A percentile compares a stretch with the other conserved stretches of the same genome.
Conservation (phyloP, 2,113 vertebrate species). For the Nerophis lumbriciformis region DNA sequence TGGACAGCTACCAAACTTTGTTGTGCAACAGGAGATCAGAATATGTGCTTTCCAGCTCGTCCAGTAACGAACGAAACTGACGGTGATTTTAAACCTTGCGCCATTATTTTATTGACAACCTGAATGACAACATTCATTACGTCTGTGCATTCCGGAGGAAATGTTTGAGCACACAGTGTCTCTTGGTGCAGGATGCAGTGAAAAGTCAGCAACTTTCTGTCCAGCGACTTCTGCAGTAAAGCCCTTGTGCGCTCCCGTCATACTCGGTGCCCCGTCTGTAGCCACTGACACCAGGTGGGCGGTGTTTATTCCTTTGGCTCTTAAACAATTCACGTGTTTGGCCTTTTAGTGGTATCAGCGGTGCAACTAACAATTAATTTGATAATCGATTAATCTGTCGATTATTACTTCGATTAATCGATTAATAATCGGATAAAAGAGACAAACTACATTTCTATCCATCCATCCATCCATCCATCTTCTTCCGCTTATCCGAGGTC, state of each 20-base stretch:
- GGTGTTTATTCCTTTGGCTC: slow-evolving; percentile 13
- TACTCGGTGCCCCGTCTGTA: slow-evolving; percentile 33
- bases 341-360: slow-evolving; percentile 7
- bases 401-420: no score
- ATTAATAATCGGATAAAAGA: no score
- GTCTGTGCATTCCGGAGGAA: slow-evolving; percentile 8
- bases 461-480: no score
- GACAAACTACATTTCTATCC: no score
- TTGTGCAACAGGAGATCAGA: no score
- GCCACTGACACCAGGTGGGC: slow-evolving; percentile 6
- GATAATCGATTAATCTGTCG: no score
- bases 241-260: slow-evolving; percentile 31
- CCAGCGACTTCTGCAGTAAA: slow-evolving; percentile 28
- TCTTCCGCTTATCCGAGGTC: no score
- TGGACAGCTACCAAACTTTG: no score
- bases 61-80: neutral
- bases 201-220: slow-evolving; percentile 27
- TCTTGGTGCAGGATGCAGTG: slow-evolving; percentile 33
- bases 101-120: slow-evolving; percentile 16
- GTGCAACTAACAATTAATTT: no score
- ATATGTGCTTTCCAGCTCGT: no score
- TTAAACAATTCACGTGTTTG: slow-evolving; percentile 14
- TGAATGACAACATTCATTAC: slow-evolving; percentile 42
- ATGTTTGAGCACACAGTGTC: slow-evolving; percentile 16
- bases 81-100: neutral